Evolutionary conservation across 2,113 vertebrate species (phyloP), one percentile per base, ranked within the genome.

Genomic region (Microtus ochrogaster): DNA sequence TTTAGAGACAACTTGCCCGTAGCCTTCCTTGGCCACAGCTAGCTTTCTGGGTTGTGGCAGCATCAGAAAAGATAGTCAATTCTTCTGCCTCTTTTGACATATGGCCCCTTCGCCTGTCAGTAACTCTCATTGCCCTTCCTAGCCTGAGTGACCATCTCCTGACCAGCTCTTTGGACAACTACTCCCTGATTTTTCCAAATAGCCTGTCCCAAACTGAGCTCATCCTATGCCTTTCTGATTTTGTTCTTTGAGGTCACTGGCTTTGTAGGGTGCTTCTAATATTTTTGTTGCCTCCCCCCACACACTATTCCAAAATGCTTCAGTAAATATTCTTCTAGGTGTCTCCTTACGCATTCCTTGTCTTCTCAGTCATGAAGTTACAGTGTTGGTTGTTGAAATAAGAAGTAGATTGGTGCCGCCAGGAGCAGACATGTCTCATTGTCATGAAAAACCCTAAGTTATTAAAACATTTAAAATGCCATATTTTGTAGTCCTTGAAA

Each of bases 31-130:
- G 0, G 99, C 99, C 97, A 84, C 99, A 99, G 49, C 99, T 99
- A 0, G 99, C 99, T 21, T 97, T 99, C 97, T 99, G 98, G 30
- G 99, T 99, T 93, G 99, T 99, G 89, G 99, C 99, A 74, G 99
- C 99, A 92, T 99, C 99, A 97, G 99, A 82, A 99, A 98, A 0
- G 99, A 99, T 74, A 98, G 96, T 95, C 99, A 41, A 99, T 99
- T 94, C 99, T 99, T 99, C 99, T 98, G 99, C 97, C 97, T 99
- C 99, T 93, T 99, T 98, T 98, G 99, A 98, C 91, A 99, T 99
- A 98, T 99, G 99, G 99, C 28, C 63, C 49, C 41, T 44, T 77
- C 47, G 39, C 28, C 8, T 85, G 47, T 84, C 79, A 44, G 33
- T 22, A 47, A 24, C 70, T 41, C 36, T 76, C 44, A 6, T n/a